Evolutionary conservation across 2,888 invertebrate species (phyloP).

Genomic region (Pseudococcus jackbeardsleyi): DNA sequence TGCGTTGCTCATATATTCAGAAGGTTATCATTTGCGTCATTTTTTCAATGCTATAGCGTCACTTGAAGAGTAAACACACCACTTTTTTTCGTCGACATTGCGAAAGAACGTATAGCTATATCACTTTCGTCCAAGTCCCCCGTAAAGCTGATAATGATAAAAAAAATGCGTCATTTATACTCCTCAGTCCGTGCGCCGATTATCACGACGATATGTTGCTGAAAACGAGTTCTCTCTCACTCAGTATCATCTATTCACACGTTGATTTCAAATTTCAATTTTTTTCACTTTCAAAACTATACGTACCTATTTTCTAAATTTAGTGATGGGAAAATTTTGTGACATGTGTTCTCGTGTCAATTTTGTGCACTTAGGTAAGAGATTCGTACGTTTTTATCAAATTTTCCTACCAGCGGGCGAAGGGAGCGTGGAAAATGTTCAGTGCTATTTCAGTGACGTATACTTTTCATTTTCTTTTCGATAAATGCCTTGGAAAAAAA

Average conservation of each 20-base stretch:
- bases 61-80: constrained; percentile 60
- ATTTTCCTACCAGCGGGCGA: not conserved
- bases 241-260: not conserved
- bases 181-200: constrained; percentile 19
- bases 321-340: not conserved
- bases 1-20: constrained; percentile 54
- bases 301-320: not conserved
- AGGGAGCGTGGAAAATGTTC: not conserved
- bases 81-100: constrained; percentile 57
- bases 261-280: constrained; percentile 11
- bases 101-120: constrained; percentile 51
- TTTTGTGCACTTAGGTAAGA: not conserved
- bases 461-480: not conserved
- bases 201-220: constrained; percentile 41
- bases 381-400: not conserved
- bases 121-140: constrained; percentile 62
- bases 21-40: constrained; percentile 62
- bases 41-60: constrained; percentile 56
- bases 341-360: not conserved
- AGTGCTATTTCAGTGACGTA: not conserved
- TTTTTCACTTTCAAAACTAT: not conserved
- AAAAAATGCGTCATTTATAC: constrained; percentile 57
- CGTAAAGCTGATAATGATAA: constrained; percentile 60
- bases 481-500: too few relatives aligned
- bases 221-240: constrained; percentile 15